Base-by-base conservation (phyloP, 2,113 vertebrate genomes). In the Callaeas wilsoni region DNA sequence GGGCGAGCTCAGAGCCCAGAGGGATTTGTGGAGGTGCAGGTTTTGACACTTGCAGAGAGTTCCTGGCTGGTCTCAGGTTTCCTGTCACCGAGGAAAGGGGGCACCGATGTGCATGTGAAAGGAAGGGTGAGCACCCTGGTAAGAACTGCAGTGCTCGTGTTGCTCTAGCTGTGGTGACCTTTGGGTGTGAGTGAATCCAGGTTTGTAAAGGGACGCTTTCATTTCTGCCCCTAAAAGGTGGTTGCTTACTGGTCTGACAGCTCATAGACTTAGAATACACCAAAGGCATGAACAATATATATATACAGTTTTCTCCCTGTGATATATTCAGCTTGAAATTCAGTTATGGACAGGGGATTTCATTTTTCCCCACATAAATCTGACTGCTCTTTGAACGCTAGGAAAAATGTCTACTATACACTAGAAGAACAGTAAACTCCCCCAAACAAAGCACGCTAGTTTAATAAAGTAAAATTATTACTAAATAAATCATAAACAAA, bases 51-150 rank as follows among this genome's bases (percentile, higher is more conserved):
- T 35, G 42, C 3, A 84, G 18, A 49, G 41, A 21, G 20, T 21
- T 88, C 56, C 73, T 79, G 67, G 30, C 35, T 78, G 59, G 23
- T 89, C 39, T 49, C 57, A 73, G 71, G n/a, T 50, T 79, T 64
- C 37, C 68, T 50, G 27, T 22, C 49, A 35, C 53, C 3, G 3
- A 57, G 50, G 59, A 55, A 77, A 77, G 20, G 32, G 33, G 42
- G n/a, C n/a, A 65, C 12, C 1, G 3, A 35, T 0, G 1, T 29
- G 56, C 47, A 37, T 0, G 44, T 37, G 33, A 73, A 53, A 89
- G 16, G 39, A 87, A 41, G 7, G 30, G 20, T n/a, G 47, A 16
- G 16, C 59, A 56, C 20, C 18, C 26, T 18, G 37, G 33, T 3
- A 60, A 37, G 64, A 89, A 23, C 35, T n/a, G 59, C 37, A 42